phyloP scores from a whole-genome alignment of 2,888 invertebrate species.

The Drosophila formosana region DNA sequence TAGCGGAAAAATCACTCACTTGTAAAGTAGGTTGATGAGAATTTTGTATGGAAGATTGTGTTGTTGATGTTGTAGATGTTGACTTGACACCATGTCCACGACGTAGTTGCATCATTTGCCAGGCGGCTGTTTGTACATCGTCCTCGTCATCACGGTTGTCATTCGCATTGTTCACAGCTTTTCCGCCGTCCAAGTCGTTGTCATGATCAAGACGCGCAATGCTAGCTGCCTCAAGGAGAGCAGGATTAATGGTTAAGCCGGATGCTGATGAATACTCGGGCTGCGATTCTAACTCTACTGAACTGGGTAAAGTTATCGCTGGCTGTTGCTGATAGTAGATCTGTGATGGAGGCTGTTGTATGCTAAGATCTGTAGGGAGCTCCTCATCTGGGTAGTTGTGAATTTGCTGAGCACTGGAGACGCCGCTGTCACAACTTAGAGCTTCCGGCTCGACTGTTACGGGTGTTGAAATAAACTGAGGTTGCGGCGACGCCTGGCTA shows the following conservation, averaged over 20 bases:
- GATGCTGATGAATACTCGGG: conserved; percentile 8
- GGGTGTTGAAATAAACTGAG: conserved; percentile 42
- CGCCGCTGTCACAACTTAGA: conserved; percentile 82
- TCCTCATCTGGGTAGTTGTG: conserved; percentile 70
- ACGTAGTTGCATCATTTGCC: conserved; percentile 77
- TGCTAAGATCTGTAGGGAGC: conserved; percentile 80
- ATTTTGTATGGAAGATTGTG: neutral
- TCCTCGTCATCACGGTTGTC: conserved; percentile 68
- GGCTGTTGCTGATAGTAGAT: conserved; percentile 58
- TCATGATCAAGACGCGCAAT: conserved; percentile 79
- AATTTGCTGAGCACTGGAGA: conserved; percentile 74
- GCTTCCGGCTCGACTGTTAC: conserved; percentile 76
- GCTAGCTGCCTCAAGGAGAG: conserved; percentile 84
- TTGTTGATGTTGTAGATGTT: conserved; percentile 16
- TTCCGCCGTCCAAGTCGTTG: conserved; percentile 28
- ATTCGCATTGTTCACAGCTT: neutral
- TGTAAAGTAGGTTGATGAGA: conserved; percentile 53
- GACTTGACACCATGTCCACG: conserved; percentile 55
- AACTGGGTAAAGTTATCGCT: conserved; percentile 18
- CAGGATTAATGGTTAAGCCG: conserved; percentile 84
- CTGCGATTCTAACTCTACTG: conserved; percentile 50
- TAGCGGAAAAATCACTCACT: conserved; percentile 72
- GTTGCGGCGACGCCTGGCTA: conserved; percentile 64
- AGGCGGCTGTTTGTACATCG: conserved; percentile 73
- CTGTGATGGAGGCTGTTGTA: conserved; percentile 55